Evolutionary conservation across 2,113 vertebrate genomes (phyloP).

Genomic region (Arothron firmamentum): DNA sequence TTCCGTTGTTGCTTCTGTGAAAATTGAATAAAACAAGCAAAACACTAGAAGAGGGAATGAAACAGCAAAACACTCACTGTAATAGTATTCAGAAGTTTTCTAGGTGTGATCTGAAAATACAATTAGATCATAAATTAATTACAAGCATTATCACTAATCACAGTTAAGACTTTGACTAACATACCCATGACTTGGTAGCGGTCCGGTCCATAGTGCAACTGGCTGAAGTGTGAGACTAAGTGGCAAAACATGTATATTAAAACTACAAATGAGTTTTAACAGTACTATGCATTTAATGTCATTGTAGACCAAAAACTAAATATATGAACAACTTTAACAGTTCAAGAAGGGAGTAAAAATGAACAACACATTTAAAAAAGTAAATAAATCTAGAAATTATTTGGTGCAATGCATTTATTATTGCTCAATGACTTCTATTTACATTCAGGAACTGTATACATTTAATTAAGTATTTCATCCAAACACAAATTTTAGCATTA

Average conservation of each 20-base stretch:
- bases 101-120: constrained; percentile 72
- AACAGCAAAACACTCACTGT: constrained; percentile 57
- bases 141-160: background rate
- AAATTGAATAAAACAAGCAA: background rate
- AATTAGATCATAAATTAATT: background rate
- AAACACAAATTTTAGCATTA: background rate
- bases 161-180: background rate
- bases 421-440: too few relatives aligned
- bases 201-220: constrained; percentile 47
- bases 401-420: too few relatives aligned
- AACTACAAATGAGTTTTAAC: background rate
- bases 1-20: background rate
- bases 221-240: constrained; percentile 57
- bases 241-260: background rate
- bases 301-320: too few relatives aligned
- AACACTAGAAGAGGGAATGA: background rate
- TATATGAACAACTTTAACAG: too few relatives aligned
- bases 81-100: constrained; percentile 75
- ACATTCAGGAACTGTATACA: too few relatives aligned
- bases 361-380: too few relatives aligned
- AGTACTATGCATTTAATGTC: too few relatives aligned
- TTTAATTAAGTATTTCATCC: too few relatives aligned
- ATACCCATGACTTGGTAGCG: constrained; percentile 63
- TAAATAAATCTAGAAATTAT: too few relatives aligned
- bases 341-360: too few relatives aligned